Percentiles rank a stretch among this genome's conserved stretches.
Conservation (phyloP, 2,888 invertebrate genomes). For the Salticus scenicus region DNA sequence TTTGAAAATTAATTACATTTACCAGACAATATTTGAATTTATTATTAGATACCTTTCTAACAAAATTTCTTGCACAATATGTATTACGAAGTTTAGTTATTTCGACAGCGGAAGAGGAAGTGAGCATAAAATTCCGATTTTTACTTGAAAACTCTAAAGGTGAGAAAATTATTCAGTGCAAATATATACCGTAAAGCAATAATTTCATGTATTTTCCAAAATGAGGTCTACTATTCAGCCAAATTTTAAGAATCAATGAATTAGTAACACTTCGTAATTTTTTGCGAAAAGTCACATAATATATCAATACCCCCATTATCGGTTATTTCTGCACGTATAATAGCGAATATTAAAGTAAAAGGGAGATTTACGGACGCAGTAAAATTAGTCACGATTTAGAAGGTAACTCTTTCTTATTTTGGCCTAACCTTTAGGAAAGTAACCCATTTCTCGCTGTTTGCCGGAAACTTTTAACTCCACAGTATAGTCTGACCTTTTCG, state of each 20-base stretch:
- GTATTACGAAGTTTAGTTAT: too few relatives aligned
- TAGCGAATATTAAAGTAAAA: too few relatives aligned
- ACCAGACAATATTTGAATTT: too few relatives aligned
- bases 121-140: too few relatives aligned
- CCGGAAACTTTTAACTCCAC: background rate
- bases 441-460: background rate
- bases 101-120: too few relatives aligned
- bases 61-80: too few relatives aligned
- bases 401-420: conserved; percentile 11
- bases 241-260: background rate
- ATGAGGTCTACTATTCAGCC: background rate
- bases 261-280: background rate
- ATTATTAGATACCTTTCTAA: too few relatives aligned
- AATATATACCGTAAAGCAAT: background rate
- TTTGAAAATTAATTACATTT: too few relatives aligned
- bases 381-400: conserved; percentile 52
- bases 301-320: too few relatives aligned
- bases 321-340: too few relatives aligned
- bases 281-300: background rate
- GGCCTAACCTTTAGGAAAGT: background rate
- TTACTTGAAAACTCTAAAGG: too few relatives aligned
- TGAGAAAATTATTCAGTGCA: too few relatives aligned
- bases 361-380: conserved; percentile 34
- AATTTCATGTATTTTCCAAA: background rate
- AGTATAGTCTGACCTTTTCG: background rate